Percentiles rank a stretch among this genome's conserved stretches.
Conservation (phyloP, 2,113 vertebrate genomes). For the Platysternon megacephalum region DNA sequence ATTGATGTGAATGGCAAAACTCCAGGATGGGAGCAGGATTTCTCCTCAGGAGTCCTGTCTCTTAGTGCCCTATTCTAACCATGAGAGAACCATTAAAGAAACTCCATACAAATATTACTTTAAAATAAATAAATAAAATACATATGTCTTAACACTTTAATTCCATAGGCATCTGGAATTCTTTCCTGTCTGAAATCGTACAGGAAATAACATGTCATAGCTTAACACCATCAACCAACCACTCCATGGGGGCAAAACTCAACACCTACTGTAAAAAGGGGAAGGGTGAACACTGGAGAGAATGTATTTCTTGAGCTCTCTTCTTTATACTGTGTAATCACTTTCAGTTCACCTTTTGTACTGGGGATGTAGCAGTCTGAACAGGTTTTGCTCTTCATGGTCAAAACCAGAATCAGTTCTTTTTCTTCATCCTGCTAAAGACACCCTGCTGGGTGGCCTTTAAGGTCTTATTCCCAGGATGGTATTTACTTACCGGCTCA, state of each 20-base stretch:
- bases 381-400: not conserved
- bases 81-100: not conserved
- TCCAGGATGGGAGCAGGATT: not conserved
- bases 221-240: not conserved
- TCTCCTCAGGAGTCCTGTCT: not conserved
- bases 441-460: not conserved
- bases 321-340: not conserved
- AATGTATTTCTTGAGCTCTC: not conserved
- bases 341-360: not conserved
- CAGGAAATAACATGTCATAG: not conserved
- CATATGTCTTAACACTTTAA: not conserved
- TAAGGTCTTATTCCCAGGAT: not conserved
- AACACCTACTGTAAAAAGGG: not conserved
- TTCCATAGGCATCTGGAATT: not conserved
- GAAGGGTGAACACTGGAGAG: not conserved
- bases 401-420: rapidly evolving
- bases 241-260: not conserved
- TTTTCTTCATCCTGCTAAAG: rapidly evolving
- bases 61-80: not conserved
- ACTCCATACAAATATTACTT: not conserved
- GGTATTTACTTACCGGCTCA: not conserved
- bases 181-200: not conserved
- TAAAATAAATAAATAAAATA: not conserved
- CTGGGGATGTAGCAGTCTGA: not conserved
- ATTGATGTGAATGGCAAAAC: not conserved